A percentile compares a stretch with the other conserved stretches of the same genome.
Conservation (phyloP, 2,888 invertebrate species). For the Parthenolecanium corni region DNA sequence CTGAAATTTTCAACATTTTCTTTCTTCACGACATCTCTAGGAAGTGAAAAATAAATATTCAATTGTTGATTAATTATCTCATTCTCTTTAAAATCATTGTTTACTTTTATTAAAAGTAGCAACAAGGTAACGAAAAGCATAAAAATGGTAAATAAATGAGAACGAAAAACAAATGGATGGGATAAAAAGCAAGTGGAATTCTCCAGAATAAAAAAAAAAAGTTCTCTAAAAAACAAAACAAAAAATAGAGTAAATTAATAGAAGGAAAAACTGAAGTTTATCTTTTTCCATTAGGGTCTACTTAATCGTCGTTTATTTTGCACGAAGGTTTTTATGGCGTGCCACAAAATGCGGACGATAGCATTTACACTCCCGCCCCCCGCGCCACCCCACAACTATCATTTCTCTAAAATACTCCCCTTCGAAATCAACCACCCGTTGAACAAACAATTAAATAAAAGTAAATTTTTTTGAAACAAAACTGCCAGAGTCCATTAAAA, state of each 20-base stretch:
- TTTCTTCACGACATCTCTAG: too few species aligned
- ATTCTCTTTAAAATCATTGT: too few species aligned
- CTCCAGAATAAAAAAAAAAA: too few species aligned
- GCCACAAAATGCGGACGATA: too few species aligned
- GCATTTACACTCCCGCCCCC: too few species aligned
- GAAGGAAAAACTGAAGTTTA: not conserved
- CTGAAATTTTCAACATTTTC: too few species aligned
- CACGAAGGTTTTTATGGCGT: not conserved
- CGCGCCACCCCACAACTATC: too few species aligned
- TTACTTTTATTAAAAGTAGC: too few species aligned
- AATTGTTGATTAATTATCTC: too few species aligned
- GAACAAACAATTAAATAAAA: conserved; percentile 25
- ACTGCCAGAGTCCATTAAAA: not conserved
- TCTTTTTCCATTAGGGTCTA: not conserved
- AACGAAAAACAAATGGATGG: not conserved
- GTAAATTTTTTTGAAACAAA: conserved; percentile 10
- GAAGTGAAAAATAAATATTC: too few species aligned
- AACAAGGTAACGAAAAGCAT: too few species aligned
- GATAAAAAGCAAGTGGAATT: not conserved
- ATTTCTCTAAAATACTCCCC: not conserved
- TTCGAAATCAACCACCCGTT: conserved; percentile 10
- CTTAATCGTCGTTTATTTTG: not conserved
- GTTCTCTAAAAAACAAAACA: not conserved
- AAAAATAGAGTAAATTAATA: not conserved
- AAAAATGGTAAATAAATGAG: not conserved